Evolutionary conservation across 2,888 invertebrate species (phyloP).

Genomic region (Zootermopsis nevadensis): DNA sequence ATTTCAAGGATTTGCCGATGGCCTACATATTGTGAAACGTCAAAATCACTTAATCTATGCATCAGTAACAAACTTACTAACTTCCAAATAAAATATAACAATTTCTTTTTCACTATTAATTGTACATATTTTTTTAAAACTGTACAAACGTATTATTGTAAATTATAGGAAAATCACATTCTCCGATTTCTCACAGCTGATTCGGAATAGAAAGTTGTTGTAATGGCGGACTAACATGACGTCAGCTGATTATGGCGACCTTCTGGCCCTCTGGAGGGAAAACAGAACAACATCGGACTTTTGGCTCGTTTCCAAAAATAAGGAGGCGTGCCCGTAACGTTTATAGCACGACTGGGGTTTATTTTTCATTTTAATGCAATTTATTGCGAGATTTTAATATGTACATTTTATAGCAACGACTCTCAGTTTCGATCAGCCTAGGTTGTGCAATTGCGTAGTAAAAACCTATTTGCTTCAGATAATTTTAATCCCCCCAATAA

Average conservation of each 20-base stretch:
- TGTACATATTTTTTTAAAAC: not conserved
- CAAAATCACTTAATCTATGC: conserved; percentile 34
- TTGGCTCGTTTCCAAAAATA: not conserved
- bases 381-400: not conserved
- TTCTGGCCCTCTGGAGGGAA: conserved; percentile 43
- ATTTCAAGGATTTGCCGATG: conserved; percentile 48
- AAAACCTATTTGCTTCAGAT: too few species aligned
- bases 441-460: too few species aligned
- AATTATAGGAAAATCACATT: not conserved
- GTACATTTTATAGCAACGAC: too few species aligned
- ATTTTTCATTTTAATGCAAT: not conserved
- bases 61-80: not conserved
- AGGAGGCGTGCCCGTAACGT: not conserved
- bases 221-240: conserved; percentile 50
- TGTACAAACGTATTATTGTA: conserved; percentile 8
- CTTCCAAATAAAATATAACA: not conserved
- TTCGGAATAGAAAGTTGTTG: conserved; percentile 52
- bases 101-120: not conserved
- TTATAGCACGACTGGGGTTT: not conserved
- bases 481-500: too few species aligned
- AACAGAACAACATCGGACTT: not conserved
- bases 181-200: conserved; percentile 55
- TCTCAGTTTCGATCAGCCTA: too few species aligned
- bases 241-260: conserved; percentile 49
- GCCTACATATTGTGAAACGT: conserved; percentile 48